Base-by-base conservation (phyloP, 2,797 vertebrate genomes). In the Myripristis murdjan region DNA sequence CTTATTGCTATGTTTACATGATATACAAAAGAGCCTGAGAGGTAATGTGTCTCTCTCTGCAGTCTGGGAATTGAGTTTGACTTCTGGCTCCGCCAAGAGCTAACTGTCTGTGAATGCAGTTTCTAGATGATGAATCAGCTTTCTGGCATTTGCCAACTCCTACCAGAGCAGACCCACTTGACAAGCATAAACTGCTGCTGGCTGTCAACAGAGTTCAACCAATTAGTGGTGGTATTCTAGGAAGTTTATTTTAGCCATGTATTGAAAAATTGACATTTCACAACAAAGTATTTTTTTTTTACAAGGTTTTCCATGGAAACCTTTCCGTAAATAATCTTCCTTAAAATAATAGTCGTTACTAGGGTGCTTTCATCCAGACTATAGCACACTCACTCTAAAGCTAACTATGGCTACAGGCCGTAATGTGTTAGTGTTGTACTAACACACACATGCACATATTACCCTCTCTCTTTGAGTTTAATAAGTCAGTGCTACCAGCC, bases 361-460 rank as follows among this genome's bases (percentile, higher is more conserved):
- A 2, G 15, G 2, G n/a, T 48, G 20, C 16, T 64, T 47, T 53
- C 43, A 39, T 51, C 37, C 67, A 65, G 48, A 53, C 8, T n/a
- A 48, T 24, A 53, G 67, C 58, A 53, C 28, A 44, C 54, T 15
- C 5, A 0, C 14, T 51, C 57, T n/a, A 3, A 26, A 54, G 49
- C 26, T 20, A 51, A 33, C 69, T 11, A 0, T 3, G 16, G 41
- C 82, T 56, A 46, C 54, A 2, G 61, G 82, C 68, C 37, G 2
- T 41, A 33, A 47, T 51, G 46, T 83, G 74, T 75, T 64, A 58
- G 46, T 72, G 72, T 52, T 69, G 66, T 64, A 74, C 55, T 61
- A 61, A 74, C 77, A 58, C 72, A 56, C 61, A 73, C 76, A 54
- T 64, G 58, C 57, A 64, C 68, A 62, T 52, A n/a, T 58, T 60